These are phyloP conservation scores for Sebastes oblongus DNA, from an alignment of 2,797 vertebrate genomes.

Conservation along the genomic window DNA sequence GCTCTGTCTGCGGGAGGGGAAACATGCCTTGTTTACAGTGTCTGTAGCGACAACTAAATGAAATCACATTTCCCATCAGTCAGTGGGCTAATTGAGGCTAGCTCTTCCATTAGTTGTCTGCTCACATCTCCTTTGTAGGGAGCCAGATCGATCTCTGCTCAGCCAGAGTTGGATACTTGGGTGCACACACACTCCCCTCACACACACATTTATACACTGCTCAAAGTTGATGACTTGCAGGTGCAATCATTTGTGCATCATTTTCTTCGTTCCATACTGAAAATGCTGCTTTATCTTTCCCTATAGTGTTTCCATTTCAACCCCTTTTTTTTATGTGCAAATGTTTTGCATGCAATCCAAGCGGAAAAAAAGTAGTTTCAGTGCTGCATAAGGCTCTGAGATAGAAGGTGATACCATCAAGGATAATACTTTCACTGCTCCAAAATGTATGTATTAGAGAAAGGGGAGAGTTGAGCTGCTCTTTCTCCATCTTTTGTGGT, in stretches of 20 bases:
- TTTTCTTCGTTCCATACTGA: neutral
- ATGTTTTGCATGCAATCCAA: slow-evolving; percentile 13
- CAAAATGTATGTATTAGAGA: slow-evolving; percentile 51
- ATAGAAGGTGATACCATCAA: slow-evolving; percentile 35
- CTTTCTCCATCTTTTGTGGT: slow-evolving; percentile 67
- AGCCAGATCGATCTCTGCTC: slow-evolving; percentile 68
- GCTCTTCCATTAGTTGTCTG: slow-evolving; percentile 72
- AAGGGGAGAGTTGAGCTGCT: slow-evolving; percentile 54
- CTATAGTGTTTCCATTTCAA: neutral
- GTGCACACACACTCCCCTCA: neutral
- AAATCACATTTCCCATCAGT: slow-evolving; percentile 77
- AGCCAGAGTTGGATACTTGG: slow-evolving; percentile 42
- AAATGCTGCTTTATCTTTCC: slow-evolving; percentile 2
- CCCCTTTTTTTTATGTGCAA: neutral
- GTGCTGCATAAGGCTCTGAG: neutral
- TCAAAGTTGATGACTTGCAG: slow-evolving; percentile 23
- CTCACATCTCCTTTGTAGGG: slow-evolving; percentile 70
- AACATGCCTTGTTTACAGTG: slow-evolving; percentile 74
- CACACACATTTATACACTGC: neutral
- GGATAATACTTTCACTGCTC: slow-evolving; percentile 41
- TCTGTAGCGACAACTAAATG: slow-evolving; percentile 63
- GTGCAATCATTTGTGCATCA: slow-evolving; percentile 28
- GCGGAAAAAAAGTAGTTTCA: slow-evolving; percentile 17
- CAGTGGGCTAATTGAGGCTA: slow-evolving; percentile 74
- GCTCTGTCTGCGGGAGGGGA: slow-evolving; percentile 38